Conservation (phyloP, 1,140 invertebrate genomes). For the Mamestra configurata region DNA sequence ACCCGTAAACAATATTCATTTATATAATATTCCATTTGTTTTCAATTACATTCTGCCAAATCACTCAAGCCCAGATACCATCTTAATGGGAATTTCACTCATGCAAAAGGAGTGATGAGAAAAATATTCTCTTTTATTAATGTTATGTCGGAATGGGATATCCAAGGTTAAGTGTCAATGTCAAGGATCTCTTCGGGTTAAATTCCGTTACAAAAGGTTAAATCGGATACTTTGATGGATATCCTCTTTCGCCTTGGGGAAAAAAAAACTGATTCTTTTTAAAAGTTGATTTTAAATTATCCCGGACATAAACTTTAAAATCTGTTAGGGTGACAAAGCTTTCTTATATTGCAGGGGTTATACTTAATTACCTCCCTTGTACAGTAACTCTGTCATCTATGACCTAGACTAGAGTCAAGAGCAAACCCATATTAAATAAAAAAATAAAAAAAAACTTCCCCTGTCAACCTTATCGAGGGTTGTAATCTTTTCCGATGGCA, state of each 20-base stretch:
- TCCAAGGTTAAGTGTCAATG: not conserved
- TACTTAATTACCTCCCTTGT: too few species aligned
- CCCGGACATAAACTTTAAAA: too few species aligned
- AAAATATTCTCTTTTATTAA: not conserved
- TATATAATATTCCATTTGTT: constrained; percentile 4
- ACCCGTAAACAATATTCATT: constrained; percentile 3
- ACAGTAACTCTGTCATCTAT: too few species aligned
- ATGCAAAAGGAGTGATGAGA: not conserved
- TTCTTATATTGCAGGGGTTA: too few species aligned
- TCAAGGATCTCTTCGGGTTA: not conserved
- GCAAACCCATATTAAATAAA: too few species aligned
- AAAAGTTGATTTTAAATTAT: not conserved
- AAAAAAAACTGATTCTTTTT: too few species aligned
- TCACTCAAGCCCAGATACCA: not conserved
- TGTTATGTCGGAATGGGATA: not conserved
- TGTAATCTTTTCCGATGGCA: too few species aligned
- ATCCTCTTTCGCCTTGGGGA: not conserved
- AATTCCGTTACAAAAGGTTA: not conserved
- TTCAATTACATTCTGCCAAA: not conserved
- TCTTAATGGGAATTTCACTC: constrained; percentile 14
- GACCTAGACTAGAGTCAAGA: too few species aligned
- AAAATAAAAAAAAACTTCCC: too few species aligned
- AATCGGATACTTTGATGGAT: not conserved
- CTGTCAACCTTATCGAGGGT: too few species aligned
- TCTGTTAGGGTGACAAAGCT: too few species aligned